Evolutionary conservation across 2,797 vertebrate genomes (phyloP), one percentile per base, ranked within the genome.

Genomic region (Rhinoraja longicauda): DNA sequence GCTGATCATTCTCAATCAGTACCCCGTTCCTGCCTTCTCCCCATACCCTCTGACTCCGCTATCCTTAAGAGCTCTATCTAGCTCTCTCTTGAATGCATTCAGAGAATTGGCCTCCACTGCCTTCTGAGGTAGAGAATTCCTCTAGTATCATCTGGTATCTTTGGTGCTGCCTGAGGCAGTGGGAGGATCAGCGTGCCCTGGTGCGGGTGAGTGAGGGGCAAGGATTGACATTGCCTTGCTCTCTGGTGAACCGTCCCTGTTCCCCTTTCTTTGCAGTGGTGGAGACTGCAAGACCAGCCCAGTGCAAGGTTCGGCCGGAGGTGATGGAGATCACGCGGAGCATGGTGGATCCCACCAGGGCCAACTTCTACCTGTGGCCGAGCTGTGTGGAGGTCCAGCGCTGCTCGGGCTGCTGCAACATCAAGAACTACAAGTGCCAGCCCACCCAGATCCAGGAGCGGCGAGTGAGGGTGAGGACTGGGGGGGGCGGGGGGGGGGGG

Each of bases 401-500:
- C n/a, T 99, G 98, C 94, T 99, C 98, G 0, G 98, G 98, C 62
- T 99, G 98, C 94, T 99, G 98, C 95, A 98, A 98, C 96, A 96
- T 96, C 72, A 95, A 95, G 93, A 93, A 94, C 0, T 94, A 97
- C 94, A 96, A 98, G 94, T 99, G 98, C 92, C 96, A 97, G 0
- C 96, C 98, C 93, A 95, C 90, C 0, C 94, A 95, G 93, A 97
- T 96, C 57, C 95, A 97, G 12, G 96, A 96, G 93, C 97, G 98
- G 93, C 96, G 96, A 0, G 96, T 99, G 93, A 96, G 98, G 98
- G 98, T 99, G 93, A 92, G 93, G 57, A 91, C 3, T 3, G 10
- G 24, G 84, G 26, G 81, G 45, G 21, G 9, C 0, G 79, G 13
- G 0, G 15, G n/a, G 6, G 2, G 2, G 17, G n/a, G 9, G 8